These are phyloP conservation scores for Teinopalpus imperialis DNA, from an alignment of 2,888 invertebrate genomes.

Conservation along the genomic window DNA sequence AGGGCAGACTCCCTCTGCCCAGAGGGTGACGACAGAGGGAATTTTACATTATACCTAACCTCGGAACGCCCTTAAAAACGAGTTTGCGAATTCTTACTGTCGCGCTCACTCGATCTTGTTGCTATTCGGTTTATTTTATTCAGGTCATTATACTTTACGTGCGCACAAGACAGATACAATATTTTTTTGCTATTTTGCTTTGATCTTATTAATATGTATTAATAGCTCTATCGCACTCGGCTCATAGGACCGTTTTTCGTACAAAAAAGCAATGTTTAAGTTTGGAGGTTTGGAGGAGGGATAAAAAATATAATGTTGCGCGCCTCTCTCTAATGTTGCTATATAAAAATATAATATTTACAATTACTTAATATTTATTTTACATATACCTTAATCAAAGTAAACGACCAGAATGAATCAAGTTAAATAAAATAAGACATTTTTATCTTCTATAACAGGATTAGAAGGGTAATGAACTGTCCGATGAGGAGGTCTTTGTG, in stretches of 20 bases:
- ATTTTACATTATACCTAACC: constrained; percentile 69
- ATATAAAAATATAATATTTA: background rate
- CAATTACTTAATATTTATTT: too few relatives aligned
- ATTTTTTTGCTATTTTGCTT: constrained; percentile 18
- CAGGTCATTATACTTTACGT: constrained; percentile 33
- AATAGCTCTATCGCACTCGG: background rate
- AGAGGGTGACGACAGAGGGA: constrained; percentile 52
- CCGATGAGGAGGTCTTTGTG: constrained; percentile 22
- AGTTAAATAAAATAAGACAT: constrained; percentile 6
- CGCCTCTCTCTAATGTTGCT: background rate
- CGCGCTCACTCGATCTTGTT: constrained; percentile 30
- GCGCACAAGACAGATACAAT: constrained; percentile 20
- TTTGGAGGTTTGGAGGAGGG: background rate
- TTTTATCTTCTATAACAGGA: constrained; percentile 19
- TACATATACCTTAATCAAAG: too few relatives aligned
- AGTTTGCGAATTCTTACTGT: constrained; percentile 35
- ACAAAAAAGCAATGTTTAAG: background rate
- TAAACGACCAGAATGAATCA: too few relatives aligned
- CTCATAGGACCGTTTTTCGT: background rate
- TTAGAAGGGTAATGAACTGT: constrained; percentile 24
- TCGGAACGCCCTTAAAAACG: constrained; percentile 65
- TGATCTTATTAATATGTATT: constrained; percentile 12
- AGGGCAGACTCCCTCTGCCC: constrained; percentile 41
- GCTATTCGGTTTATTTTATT: constrained; percentile 28
- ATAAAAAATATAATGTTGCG: background rate